Percentiles rank a stretch among this genome's conserved stretches.
Evolutionary conservation across 2,113 vertebrate species (phyloP).

Genomic region (Pygoscelis adeliae): DNA sequence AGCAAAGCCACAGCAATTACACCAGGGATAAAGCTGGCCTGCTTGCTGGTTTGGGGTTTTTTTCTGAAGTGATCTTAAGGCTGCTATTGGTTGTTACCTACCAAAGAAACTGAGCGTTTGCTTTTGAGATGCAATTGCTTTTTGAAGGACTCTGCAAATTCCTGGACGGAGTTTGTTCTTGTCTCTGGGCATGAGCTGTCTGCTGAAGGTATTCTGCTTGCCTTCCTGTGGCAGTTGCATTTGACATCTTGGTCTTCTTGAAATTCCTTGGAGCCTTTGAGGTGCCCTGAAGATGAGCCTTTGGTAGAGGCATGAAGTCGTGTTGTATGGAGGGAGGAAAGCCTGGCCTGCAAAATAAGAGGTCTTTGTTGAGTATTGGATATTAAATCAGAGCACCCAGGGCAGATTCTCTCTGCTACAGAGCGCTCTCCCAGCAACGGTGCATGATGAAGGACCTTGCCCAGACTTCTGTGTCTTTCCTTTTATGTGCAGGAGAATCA

Average conservation of each 20-base stretch:
- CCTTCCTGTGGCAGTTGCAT: constrained; percentile 56
- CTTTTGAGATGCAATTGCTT: constrained; percentile 78
- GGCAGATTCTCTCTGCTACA: background rate
- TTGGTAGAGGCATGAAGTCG: constrained; percentile 71
- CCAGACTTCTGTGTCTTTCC: background rate
- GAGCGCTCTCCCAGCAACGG: background rate
- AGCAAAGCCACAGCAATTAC: background rate
- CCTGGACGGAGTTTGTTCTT: constrained; percentile 78
- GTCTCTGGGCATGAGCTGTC: constrained; percentile 69
- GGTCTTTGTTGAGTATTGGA: background rate
- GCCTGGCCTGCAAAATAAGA: constrained; percentile 74
- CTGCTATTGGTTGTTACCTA: constrained; percentile 59
- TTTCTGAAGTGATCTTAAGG: background rate
- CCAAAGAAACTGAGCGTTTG: constrained; percentile 76
- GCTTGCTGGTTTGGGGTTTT: background rate
- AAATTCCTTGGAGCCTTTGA: constrained; percentile 67
- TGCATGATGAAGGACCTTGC: background rate
- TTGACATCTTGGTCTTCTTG: constrained; percentile 76
- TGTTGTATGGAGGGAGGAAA: constrained; percentile 80
- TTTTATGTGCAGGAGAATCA: background rate
- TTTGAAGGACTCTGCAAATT: constrained; percentile 83
- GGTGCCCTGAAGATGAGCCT: constrained; percentile 66
- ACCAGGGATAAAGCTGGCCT: background rate
- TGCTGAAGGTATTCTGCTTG: constrained; percentile 72
- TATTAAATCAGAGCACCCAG: background rate